Evolutionary conservation across 37 sponge, comb jelly and placozoan species (phyloP), one percentile per base, ranked within the genome.

Genomic region (Oscarella lobularis): DNA sequence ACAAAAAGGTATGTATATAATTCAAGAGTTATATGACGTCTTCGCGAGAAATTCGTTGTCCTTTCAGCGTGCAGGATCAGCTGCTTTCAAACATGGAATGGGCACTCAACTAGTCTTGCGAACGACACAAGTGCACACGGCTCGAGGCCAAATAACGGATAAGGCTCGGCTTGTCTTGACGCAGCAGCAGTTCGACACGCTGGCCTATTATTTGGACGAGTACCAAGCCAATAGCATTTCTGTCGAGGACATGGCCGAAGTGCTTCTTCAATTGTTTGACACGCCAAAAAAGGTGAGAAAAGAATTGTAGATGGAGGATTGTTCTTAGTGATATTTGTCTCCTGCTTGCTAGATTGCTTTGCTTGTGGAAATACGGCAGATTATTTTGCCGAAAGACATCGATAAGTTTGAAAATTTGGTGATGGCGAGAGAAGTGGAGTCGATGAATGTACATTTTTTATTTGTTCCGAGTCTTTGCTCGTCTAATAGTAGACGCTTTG

Each of bases 221-320:
- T 90, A 90, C 67, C 75, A 83, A 67, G 77, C 78, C 0, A 39
- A 83, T 35, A 38, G 38, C 2, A 27, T 90, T 36, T 33, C 77
- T n/a, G 91, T 90, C 29, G 81, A 86, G 0, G 79, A 86, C 35
- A 54, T 90, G 68, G 82, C 79, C 29, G 70, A 71, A 1, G 83
- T 79, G 39, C 66, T 90, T 33, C 70, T 85, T 36, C 36, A 80
- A 3, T 36, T 90, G 37, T 75, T 90, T 30, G 75, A 86, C 73
- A 83, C 84, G n/a, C 54, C 69, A n/a, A 84, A 86, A 40, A 90
- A 90, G 82, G 91, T n/a, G n/a, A n/a, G n/a, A n/a, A n/a, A n/a
- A n/a, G n/a, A n/a, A n/a, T n/a, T n/a, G n/a, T n/a, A n/a, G n/a
- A n/a, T n/a, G n/a, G n/a, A n/a, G n/a, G n/a, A n/a, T n/a, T n/a